A percentile compares a stretch with the other conserved stretches of the same genome.
Conservation (phyloP, 1,140 invertebrate genomes). For the Zaprionus lachaisei region DNA sequence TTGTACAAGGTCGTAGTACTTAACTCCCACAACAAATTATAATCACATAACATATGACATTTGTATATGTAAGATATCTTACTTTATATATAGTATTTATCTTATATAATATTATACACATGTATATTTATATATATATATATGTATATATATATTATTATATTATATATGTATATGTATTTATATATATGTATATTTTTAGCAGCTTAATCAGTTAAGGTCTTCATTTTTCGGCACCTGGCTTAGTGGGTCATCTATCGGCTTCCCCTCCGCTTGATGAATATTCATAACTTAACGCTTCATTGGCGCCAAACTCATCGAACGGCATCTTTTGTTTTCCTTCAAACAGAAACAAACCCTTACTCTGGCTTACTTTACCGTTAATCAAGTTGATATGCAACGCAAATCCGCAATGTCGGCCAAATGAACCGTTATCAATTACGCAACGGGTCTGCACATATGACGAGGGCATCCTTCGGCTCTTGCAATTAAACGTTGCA, state of each 20-base stretch:
- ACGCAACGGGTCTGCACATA: conserved; percentile 53
- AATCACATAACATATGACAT: neutral
- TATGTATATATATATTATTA: neutral
- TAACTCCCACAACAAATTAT: no score
- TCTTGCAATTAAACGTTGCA: conserved; percentile 66
- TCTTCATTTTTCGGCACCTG: neutral
- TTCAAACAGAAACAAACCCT: conserved; percentile 1
- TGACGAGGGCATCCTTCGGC: conserved; percentile 48
- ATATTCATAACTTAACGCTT: conserved; percentile 62
- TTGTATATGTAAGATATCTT: neutral
- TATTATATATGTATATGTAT: neutral
- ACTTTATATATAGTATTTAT: no score
- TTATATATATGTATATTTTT: neutral
- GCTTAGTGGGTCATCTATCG: neutral
- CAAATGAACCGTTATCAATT: conserved; percentile 81
- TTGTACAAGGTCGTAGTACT: no score
- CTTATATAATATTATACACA: no score
- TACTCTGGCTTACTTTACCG: conserved; percentile 55
- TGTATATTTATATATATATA: neutral
- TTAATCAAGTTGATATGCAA: conserved; percentile 68
- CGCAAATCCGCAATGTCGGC: conserved; percentile 60
- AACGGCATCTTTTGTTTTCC: conserved; percentile 29
- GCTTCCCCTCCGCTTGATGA: neutral
- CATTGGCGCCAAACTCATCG: conserved; percentile 43
- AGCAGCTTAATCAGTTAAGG: neutral